Conservation (phyloP, 1,140 invertebrate species). For the Drosophila erecta region DNA sequence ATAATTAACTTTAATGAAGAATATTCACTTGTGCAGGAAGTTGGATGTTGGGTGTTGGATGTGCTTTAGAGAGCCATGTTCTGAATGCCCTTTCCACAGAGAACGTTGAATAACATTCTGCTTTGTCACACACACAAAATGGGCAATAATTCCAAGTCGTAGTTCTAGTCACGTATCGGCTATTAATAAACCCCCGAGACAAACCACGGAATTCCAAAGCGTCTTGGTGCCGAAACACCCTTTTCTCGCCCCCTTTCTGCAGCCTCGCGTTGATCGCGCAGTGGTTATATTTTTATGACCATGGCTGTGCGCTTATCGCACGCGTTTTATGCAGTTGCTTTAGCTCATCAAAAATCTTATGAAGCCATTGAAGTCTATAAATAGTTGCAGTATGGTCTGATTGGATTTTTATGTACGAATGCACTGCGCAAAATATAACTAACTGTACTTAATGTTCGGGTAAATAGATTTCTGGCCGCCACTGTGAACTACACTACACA, state of each 20-base stretch:
- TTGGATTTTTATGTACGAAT: constrained; percentile 11
- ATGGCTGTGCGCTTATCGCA: constrained; percentile 21
- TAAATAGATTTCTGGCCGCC: background rate
- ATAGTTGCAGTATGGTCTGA: constrained; percentile 19
- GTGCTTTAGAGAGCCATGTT: background rate
- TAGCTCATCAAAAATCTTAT: constrained; percentile 2
- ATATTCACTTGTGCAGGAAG: too few species aligned
- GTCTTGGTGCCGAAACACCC: constrained; percentile 3
- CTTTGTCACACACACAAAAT: constrained; percentile 40
- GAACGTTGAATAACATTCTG: constrained; percentile 37
- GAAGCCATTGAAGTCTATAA: constrained; percentile 13
- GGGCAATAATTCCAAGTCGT: constrained; percentile 30
- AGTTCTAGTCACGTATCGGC: constrained; percentile 42
- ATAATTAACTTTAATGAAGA: too few species aligned
- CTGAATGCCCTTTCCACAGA: background rate
- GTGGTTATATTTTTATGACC: constrained; percentile 32
- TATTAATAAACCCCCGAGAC: constrained; percentile 43
- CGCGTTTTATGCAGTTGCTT: constrained; percentile 9
- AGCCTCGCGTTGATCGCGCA: constrained; percentile 14
- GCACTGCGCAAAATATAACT: background rate
- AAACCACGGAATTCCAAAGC: constrained; percentile 42
- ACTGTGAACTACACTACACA: constrained; percentile 11
- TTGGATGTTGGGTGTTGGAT: background rate
- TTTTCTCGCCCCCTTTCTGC: background rate
- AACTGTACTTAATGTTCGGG: too few species aligned